Percentiles rank a stretch among this genome's conserved stretches.
phyloP scores from a whole-genome alignment of 2,113 vertebrate species.

The Oenanthe melanoleuca region DNA sequence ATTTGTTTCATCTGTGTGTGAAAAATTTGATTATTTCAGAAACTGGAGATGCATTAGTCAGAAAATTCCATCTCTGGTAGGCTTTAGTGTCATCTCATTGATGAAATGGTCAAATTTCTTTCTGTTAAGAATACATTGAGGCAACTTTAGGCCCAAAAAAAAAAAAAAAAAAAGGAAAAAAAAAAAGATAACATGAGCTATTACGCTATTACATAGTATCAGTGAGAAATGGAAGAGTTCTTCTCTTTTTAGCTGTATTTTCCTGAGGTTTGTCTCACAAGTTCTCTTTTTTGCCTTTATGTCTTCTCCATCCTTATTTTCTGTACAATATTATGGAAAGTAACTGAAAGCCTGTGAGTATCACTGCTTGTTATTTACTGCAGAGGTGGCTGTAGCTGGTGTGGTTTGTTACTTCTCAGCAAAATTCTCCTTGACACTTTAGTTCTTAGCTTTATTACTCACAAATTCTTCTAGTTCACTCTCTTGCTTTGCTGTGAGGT shows the following conservation, averaged over 20 bases:
- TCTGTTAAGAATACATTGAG: neutral
- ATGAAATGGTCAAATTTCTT: neutral
- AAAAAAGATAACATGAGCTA: neutral
- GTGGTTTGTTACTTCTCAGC: neutral
- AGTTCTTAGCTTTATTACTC: neutral
- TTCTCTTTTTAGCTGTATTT: neutral
- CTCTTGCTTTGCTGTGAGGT: slow-evolving; percentile 17
- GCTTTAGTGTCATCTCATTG: neutral
- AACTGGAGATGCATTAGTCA: neutral
- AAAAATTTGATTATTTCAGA: neutral
- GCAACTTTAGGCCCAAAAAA: neutral
- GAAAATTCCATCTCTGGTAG: neutral
- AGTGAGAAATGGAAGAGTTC: neutral
- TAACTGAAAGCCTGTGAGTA: neutral
- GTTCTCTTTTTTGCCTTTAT: neutral
- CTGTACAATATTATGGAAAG: neutral
- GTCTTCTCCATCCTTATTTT: neutral
- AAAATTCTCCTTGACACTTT: neutral
- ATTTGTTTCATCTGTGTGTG: neutral
- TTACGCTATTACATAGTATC: neutral
- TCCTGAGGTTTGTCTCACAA: neutral
- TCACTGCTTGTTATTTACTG: neutral
- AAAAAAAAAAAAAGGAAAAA: neutral
- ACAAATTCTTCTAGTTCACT: neutral
- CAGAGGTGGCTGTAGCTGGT: neutral